phyloP scores from a whole-genome alignment of 2,797 vertebrate species.

The Urocyon cinereoargenteus region DNA sequence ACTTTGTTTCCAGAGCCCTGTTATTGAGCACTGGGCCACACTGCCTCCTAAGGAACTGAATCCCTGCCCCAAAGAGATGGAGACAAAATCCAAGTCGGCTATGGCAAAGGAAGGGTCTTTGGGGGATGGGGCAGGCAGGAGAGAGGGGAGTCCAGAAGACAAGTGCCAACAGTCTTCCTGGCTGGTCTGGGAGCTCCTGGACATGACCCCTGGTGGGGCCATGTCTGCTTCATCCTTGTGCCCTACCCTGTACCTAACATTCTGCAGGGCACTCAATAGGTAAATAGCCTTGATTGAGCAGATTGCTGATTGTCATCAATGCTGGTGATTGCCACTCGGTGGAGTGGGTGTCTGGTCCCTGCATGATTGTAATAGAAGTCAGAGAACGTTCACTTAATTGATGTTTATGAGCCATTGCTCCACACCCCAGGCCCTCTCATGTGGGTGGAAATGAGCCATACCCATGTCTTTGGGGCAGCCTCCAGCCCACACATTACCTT shows the following conservation, averaged over 20 bases:
- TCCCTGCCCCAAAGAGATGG: neutral
- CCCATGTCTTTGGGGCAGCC: neutral
- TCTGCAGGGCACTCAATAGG: neutral
- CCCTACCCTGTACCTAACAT: rapidly evolving
- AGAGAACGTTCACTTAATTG: neutral
- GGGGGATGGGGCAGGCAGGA: neutral
- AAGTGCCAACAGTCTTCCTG: neutral
- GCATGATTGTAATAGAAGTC: rapidly evolving
- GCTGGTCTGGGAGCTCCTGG: neutral
- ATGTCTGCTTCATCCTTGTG: rapidly evolving
- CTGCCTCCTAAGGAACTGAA: rapidly evolving
- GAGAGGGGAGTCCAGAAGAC: neutral
- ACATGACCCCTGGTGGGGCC: too few relatives aligned
- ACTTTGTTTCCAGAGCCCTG: neutral
- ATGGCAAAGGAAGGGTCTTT: rapidly evolving
- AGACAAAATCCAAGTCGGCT: neutral
- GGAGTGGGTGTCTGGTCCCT: neutral
- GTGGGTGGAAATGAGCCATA: too few relatives aligned
- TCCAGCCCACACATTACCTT: rapidly evolving
- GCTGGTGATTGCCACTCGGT: neutral
- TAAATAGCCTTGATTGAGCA: neutral
- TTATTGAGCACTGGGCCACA: too few relatives aligned
- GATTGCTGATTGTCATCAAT: neutral
- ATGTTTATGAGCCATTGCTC: too few relatives aligned
- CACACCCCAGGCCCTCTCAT: rapidly evolving